A percentile compares a stretch with the other conserved stretches of the same genome.
Conservation (phyloP, 2,888 invertebrate genomes). For the Meghimatium bilineatum region DNA sequence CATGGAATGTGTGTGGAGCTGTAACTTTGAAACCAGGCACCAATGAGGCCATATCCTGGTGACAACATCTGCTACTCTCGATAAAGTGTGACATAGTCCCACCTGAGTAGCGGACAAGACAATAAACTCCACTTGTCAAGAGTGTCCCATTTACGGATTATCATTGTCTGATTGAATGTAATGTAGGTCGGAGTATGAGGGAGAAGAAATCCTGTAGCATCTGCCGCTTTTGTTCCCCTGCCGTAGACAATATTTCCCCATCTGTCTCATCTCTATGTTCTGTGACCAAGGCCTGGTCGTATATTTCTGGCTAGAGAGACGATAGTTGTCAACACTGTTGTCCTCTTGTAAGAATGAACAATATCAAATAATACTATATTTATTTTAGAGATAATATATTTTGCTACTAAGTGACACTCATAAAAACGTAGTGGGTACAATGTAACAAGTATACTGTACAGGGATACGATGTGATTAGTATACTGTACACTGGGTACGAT, state of each 20-base stretch:
- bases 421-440: too few species aligned
- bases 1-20: too few species aligned
- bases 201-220: background rate
- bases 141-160: background rate
- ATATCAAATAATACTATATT: too few species aligned
- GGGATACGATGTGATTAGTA: too few species aligned
- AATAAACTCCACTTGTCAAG: background rate
- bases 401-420: too few species aligned
- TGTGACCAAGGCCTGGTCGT: background rate
- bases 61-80: background rate
- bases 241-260: background rate
- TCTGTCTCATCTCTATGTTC: background rate
- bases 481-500: too few species aligned
- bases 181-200: background rate
- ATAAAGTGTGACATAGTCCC: too few species aligned
- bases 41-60: background rate
- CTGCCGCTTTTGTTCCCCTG: background rate
- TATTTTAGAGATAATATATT: too few species aligned
- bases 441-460: too few species aligned
- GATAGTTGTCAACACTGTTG: too few species aligned
- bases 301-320: too few species aligned
- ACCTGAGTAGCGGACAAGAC: background rate
- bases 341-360: too few species aligned
- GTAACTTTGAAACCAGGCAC: background rate
- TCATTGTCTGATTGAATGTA: background rate